Conservation (phyloP, 2,113 vertebrate species). For the Pontoporia blainvillei region DNA sequence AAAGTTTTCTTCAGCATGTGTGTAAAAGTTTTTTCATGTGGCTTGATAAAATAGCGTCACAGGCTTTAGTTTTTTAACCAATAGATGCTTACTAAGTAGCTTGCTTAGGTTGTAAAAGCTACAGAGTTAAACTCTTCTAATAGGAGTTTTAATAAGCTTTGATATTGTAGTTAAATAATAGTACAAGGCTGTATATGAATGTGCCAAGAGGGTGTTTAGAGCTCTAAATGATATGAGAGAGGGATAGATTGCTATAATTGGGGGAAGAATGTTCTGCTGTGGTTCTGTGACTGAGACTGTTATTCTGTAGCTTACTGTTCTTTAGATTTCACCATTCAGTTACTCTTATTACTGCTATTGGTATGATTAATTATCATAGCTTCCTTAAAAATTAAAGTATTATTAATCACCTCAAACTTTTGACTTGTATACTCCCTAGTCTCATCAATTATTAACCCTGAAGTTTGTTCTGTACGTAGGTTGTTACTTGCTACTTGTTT, state of each 20-base stretch:
- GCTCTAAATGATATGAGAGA: background rate
- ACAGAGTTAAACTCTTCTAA: background rate
- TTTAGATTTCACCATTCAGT: background rate
- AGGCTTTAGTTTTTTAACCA: slow-evolving; percentile 22
- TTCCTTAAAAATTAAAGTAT: background rate
- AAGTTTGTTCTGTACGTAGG: background rate
- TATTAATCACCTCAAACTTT: background rate
- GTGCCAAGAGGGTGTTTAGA: background rate
- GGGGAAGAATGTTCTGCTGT: background rate
- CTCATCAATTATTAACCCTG: background rate
- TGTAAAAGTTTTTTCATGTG: background rate
- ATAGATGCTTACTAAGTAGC: background rate
- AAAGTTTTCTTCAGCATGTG: background rate
- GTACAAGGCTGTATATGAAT: background rate
- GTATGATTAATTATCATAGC: background rate
- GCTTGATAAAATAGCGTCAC: background rate
- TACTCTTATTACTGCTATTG: background rate
- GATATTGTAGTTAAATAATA: background rate
- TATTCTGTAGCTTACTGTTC: background rate
- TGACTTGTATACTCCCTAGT: background rate
- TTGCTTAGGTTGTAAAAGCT: background rate
- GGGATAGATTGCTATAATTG: background rate
- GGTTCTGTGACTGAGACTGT: background rate
- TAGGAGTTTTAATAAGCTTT: slow-evolving; percentile 17
- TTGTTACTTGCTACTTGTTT: background rate